Base-by-base conservation (phyloP, 2,888 invertebrate species). In the Drosophila neotestacea region DNA sequence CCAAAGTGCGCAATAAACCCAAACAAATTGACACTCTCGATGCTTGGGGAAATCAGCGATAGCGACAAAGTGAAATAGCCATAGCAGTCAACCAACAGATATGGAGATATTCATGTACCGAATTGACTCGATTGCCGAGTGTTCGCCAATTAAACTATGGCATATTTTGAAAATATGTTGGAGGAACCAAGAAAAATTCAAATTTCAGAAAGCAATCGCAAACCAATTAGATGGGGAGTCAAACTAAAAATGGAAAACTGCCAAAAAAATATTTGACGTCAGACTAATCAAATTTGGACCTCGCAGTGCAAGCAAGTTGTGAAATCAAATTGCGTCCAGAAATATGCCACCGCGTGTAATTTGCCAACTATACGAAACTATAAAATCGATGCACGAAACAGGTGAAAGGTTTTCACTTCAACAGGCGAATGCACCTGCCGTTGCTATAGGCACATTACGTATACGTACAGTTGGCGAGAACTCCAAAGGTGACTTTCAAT, bases 11-110 rank as follows among this genome's bases (percentile, higher is more conserved):
- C 79, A 69, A 79, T 73, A 77, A 70, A 64, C 75, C 52, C 74
- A 65, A 70, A 76, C 84, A 81, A 81, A 88, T 85, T 84, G 86
- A 85, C 88, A 88, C 83, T 79, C 70, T 73, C 75, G 72, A 59
- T 81, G 81, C 77, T 81, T 85, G 70, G 85, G 85, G 85, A 85
- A 85, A 88, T 85, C 84, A 88, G 48, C 55, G 72, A 58, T 69
- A 59, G 70, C 64, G 54, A 69, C 73, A 73, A 66, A 79, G 75
- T 74, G 75, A 81, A 77, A 83, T 73, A 60, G 44, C 55, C 60
- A 50, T 13, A 66, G 56, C 59, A 63, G 46, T 46, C 56, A 47
- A 27, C 32, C 22, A 11, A 16, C 11, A 34, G 42, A 30, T 42
- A 38, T 30, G 10, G 11, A 22, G 6, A 44, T 34, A 30, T 34